Evolutionary conservation across 2,888 invertebrate species (phyloP).

Genomic region (Stenolophus ochropezus): DNA sequence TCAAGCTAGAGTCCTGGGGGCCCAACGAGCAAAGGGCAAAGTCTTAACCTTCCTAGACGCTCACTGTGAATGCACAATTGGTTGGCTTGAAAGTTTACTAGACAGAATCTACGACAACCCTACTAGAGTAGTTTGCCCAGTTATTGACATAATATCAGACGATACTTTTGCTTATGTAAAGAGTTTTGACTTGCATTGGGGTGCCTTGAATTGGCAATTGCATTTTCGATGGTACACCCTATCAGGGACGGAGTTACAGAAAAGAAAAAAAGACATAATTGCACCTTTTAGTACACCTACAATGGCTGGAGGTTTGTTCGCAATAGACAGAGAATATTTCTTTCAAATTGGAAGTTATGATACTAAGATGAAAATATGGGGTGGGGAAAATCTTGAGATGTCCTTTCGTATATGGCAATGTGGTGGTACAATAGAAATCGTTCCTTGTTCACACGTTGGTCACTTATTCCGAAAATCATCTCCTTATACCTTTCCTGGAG

Average conservation of each 20-base stretch:
- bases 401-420: conserved; percentile 98
- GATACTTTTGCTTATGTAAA: conserved; percentile 96
- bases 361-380: conserved; percentile 92
- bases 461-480: conserved; percentile 94
- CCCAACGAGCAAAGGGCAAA: conserved; percentile 81
- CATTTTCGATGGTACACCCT: conserved; percentile 83
- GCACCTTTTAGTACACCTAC: conserved; percentile 87
- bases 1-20: conserved; percentile 87
- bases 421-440: conserved; percentile 92
- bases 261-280: conserved; percentile 79
- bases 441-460: conserved; percentile 94
- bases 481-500: conserved; percentile 93
- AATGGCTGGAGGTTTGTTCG: conserved; percentile 97
- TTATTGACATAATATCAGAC: conserved; percentile 96
- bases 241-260: conserved; percentile 79
- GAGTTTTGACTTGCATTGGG: conserved; percentile 97
- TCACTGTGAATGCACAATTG: conserved; percentile 92
- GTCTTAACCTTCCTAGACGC: conserved; percentile 94
- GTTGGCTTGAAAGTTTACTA: conserved; percentile 79
- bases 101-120: conserved; percentile 77
- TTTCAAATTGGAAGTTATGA: conserved; percentile 88
- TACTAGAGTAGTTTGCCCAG: conserved; percentile 84
- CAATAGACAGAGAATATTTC: conserved; percentile 89
- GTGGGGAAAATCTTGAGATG: conserved; percentile 97
- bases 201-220: conserved; percentile 70